Evolutionary conservation across 2,888 invertebrate genomes (phyloP).

Genomic region (Noctua pronuba): DNA sequence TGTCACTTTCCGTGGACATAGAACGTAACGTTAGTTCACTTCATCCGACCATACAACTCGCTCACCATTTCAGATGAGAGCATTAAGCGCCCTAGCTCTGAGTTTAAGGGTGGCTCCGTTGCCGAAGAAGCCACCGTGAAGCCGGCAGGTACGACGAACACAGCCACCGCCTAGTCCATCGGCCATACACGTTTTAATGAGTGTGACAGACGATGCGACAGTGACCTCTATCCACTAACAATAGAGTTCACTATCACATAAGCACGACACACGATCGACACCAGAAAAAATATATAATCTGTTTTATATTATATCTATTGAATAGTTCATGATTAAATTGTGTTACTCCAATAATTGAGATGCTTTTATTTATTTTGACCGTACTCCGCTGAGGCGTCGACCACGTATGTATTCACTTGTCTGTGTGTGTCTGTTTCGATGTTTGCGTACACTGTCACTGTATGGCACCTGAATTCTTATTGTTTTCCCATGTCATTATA

Average conservation of each 20-base stretch:
- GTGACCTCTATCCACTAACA: conserved; percentile 79
- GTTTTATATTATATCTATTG: conserved; percentile 89
- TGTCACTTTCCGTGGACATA: conserved; percentile 77
- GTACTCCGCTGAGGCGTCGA: conserved; percentile 90
- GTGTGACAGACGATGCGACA: conserved; percentile 87
- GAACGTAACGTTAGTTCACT: conserved; percentile 83
- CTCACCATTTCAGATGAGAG: conserved; percentile 93
- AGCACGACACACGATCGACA: conserved; percentile 88
- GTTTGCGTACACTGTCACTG: conserved; percentile 89
- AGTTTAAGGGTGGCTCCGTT: conserved; percentile 93
- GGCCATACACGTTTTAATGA: conserved; percentile 84
- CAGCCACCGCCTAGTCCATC: conserved; percentile 87
- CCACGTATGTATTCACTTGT: conserved; percentile 90
- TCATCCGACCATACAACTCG: conserved; percentile 87
- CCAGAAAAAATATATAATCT: conserved; percentile 87
- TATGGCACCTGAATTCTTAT: conserved; percentile 83
- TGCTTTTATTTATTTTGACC: conserved; percentile 90
- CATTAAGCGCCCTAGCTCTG: conserved; percentile 96
- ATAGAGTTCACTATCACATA: conserved; percentile 86
- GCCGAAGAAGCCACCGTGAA: conserved; percentile 86
- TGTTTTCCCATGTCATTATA: conserved; percentile 80
- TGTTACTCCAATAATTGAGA: conserved; percentile 90
- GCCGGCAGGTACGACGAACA: conserved; percentile 88
- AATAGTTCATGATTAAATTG: conserved; percentile 90
- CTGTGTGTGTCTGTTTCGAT: conserved; percentile 90